phyloP scores from a whole-genome alignment of 2,888 invertebrate genomes.

The Synergus umbraculus region DNA sequence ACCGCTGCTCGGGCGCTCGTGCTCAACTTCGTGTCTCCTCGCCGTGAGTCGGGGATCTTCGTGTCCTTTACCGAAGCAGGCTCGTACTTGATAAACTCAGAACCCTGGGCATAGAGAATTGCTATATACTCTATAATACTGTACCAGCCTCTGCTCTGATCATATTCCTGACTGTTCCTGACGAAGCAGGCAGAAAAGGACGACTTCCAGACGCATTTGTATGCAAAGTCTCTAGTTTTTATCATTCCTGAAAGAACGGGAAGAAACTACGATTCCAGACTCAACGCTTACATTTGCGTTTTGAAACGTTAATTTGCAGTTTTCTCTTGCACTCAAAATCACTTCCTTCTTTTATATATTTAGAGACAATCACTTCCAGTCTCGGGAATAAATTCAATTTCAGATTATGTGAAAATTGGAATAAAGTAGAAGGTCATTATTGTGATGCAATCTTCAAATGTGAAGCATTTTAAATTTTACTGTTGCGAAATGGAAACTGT shows the following conservation, averaged over 20 bases:
- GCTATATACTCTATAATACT: constrained; percentile 3
- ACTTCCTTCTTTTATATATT: not conserved
- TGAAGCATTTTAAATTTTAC: too few species aligned
- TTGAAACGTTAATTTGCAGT: not conserved
- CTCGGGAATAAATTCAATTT: not conserved
- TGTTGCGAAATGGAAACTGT: not conserved
- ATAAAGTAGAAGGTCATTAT: too few species aligned
- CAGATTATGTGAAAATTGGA: too few species aligned
- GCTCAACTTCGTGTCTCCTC: constrained; percentile 46
- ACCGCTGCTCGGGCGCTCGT: constrained; percentile 53
- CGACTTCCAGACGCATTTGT: constrained; percentile 7
- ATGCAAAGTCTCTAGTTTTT: constrained; percentile 18
- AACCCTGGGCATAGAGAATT: constrained; percentile 46
- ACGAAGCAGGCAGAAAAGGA: constrained; percentile 20
- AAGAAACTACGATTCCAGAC: constrained; percentile 1
- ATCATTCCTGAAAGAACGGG: not conserved
- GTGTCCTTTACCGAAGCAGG: constrained; percentile 67
- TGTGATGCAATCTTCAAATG: too few species aligned
- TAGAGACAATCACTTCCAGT: not conserved
- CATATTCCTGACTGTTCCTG: not conserved
- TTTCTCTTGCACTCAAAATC: not conserved
- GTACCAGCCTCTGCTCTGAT: constrained; percentile 53
- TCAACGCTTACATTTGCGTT: not conserved
- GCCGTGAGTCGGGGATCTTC: constrained; percentile 53
- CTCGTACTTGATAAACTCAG: constrained; percentile 57